phyloP scores from a whole-genome alignment of 2,797 vertebrate genomes.

The Bovichtus variegatus region DNA sequence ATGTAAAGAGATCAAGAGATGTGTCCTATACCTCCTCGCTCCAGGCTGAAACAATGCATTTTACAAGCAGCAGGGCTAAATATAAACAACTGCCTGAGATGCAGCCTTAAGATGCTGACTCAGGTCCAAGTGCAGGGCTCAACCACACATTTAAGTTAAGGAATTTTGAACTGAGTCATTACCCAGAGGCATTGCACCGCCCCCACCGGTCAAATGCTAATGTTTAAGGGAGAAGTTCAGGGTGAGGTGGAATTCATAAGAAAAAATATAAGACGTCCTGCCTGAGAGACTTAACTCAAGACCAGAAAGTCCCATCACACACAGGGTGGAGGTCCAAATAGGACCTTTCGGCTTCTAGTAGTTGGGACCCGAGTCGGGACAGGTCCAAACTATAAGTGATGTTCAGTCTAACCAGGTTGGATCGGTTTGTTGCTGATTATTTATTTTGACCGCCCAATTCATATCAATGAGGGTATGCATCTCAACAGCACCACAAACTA shows the following conservation, averaged over 20 bases:
- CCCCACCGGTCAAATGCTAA: neutral
- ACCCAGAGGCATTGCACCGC: neutral
- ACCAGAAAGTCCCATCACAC: neutral
- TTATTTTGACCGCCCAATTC: neutral
- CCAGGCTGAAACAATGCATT: constrained; percentile 18
- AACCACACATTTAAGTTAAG: neutral
- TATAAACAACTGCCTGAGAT: constrained; percentile 11
- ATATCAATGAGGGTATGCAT: neutral
- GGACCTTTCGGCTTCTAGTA: neutral
- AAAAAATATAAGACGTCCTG: neutral
- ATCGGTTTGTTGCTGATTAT: neutral
- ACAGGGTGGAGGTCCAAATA: neutral
- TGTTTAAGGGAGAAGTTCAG: neutral
- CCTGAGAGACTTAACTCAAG: neutral
- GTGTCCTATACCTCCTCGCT: neutral
- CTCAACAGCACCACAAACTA: neutral
- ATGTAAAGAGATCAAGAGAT: constrained; percentile 13
- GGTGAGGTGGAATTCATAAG: neutral
- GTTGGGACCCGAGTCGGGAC: neutral
- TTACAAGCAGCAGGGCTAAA: constrained; percentile 28
- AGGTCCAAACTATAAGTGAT: neutral
- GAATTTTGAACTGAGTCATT: constrained; percentile 19
- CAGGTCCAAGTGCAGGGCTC: constrained; percentile 9
- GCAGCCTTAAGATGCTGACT: constrained; percentile 2
- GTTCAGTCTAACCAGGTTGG: constrained; percentile 8